phyloP scores from a whole-genome alignment of 2,797 vertebrate species.

The Dryobates pubescens region DNA sequence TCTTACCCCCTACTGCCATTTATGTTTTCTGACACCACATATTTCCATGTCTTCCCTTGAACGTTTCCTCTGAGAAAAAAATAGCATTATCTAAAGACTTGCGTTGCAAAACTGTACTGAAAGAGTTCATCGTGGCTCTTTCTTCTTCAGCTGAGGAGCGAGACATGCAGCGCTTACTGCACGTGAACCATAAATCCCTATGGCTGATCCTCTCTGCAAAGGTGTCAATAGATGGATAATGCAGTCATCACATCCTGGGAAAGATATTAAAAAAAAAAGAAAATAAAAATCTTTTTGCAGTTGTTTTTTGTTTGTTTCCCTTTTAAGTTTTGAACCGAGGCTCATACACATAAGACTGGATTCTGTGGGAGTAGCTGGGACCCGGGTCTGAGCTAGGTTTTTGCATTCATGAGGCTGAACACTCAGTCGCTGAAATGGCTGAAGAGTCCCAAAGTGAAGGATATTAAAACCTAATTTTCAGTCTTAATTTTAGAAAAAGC shows the following conservation, averaged over 20 bases:
- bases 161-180: fast-evolving
- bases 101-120: neutral
- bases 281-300: neutral
- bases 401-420: neutral
- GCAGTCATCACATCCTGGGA: neutral
- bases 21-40: neutral
- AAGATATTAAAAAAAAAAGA: neutral
- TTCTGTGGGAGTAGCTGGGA: neutral
- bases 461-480: slow-evolving; percentile 59
- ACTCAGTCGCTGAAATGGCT: neutral
- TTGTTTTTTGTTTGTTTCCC: neutral
- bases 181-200: neutral
- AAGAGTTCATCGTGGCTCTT: neutral
- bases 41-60: neutral
- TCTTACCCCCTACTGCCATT: neutral
- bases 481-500: slow-evolving; percentile 54
- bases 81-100: neutral
- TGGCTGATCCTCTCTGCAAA: neutral
- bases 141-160: neutral
- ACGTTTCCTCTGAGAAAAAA: neutral
- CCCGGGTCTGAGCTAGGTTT: neutral
- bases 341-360: neutral
- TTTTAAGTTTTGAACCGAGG: neutral
- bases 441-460: slow-evolving; percentile 44
- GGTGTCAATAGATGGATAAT: neutral